Evolutionary conservation across 2,888 invertebrate species (phyloP).

Genomic region (Drosophila leonis): DNA sequence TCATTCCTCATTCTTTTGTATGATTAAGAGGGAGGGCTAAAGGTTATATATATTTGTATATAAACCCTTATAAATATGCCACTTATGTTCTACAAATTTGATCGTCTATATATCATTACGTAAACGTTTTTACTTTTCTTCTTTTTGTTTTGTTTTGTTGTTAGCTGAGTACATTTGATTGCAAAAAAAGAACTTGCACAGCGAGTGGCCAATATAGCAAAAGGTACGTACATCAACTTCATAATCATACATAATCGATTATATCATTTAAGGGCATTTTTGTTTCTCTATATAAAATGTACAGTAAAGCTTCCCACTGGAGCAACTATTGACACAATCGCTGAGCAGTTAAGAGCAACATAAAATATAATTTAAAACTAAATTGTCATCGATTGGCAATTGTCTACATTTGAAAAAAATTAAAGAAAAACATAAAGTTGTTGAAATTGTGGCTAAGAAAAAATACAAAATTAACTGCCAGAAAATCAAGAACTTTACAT

Average conservation of each 20-base stretch:
- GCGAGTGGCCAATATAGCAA: slow-evolving; percentile 50
- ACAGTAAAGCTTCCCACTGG: slow-evolving; percentile 51
- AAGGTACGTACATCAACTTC: slow-evolving; percentile 35
- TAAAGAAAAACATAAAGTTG: slow-evolving; percentile 22
- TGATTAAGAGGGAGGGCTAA: slow-evolving; percentile 21
- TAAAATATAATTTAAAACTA: slow-evolving; percentile 29
- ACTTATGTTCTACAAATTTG: slow-evolving; percentile 71
- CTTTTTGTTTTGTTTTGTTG: slow-evolving; percentile 14
- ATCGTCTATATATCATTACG: slow-evolving; percentile 68
- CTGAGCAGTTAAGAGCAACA: slow-evolving; percentile 51
- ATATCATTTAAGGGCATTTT: slow-evolving; percentile 37
- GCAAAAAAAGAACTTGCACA: slow-evolving; percentile 38
- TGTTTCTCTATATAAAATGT: slow-evolving; percentile 57
- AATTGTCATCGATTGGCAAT: slow-evolving; percentile 43
- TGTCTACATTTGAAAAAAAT: slow-evolving; percentile 4
- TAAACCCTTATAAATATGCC: slow-evolving; percentile 36
- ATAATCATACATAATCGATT: slow-evolving; percentile 10
- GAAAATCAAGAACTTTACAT: slow-evolving; percentile 52
- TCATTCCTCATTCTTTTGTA: slow-evolving; percentile 17
- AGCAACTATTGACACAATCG: slow-evolving; percentile 54
- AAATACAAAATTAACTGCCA: not conserved
- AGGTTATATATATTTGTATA: slow-evolving; percentile 26
- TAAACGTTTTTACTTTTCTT: slow-evolving; percentile 28
- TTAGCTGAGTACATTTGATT: slow-evolving; percentile 47
- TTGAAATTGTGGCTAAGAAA: slow-evolving; percentile 31